Conservation (phyloP, 2,113 vertebrate genomes). For the Grammomys surdaster region DNA sequence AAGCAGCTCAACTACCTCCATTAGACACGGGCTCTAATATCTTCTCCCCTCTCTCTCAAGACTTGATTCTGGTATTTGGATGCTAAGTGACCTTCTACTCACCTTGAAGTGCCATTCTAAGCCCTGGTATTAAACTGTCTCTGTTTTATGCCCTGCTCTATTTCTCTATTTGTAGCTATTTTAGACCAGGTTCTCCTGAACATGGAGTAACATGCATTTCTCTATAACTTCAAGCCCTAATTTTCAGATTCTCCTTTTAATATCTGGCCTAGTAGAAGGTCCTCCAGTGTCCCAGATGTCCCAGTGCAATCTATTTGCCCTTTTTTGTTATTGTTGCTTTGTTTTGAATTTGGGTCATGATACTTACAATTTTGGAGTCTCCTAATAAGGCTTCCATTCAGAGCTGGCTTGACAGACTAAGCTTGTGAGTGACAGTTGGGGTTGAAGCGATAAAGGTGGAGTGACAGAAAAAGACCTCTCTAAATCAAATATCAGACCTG, state of each 20-base stretch:
- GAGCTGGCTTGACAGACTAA: conserved; percentile 69
- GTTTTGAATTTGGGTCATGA: not conserved
- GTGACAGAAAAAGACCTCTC: conserved; percentile 65
- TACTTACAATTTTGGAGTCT: conserved; percentile 68
- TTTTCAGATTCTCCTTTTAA: conserved; percentile 62
- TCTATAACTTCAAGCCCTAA: not conserved
- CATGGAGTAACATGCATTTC: conserved; percentile 70
- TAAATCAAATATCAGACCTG: conserved; percentile 71
- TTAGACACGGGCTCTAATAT: conserved; percentile 33
- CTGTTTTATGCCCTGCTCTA: conserved; percentile 83
- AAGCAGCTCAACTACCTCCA: not conserved
- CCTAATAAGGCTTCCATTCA: conserved; percentile 12
- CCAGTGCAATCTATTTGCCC: conserved; percentile 50
- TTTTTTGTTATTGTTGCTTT: not conserved
- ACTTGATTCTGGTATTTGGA: conserved; percentile 47
- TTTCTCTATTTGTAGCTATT: conserved; percentile 79
- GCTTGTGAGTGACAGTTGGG: conserved; percentile 6
- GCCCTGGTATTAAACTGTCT: conserved; percentile 77
- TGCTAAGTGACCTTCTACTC: conserved; percentile 72
- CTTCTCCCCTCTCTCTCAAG: conserved; percentile 45
- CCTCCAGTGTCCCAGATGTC: conserved; percentile 65
- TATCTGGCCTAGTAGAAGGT: conserved; percentile 33
- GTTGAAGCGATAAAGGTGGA: conserved; percentile 16
- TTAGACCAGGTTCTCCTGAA: conserved; percentile 79
- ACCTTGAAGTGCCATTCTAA: conserved; percentile 81